Evolutionary conservation across 2,888 invertebrate species (phyloP).

Genomic region (Pseudeuparius sepicola): DNA sequence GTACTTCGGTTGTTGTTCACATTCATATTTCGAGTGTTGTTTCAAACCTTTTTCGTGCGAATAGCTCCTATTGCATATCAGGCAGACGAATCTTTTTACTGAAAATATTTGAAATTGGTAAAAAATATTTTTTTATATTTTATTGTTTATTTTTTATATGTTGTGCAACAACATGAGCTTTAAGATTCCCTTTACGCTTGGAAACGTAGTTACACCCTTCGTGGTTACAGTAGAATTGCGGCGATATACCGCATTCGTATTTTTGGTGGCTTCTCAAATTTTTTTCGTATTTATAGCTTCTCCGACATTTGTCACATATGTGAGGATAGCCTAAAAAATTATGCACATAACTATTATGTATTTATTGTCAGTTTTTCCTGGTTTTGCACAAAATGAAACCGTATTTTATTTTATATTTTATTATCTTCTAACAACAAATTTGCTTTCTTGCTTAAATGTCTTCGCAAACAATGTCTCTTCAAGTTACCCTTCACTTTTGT

Average conservation of each 20-base stretch:
- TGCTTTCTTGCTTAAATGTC: too few species aligned
- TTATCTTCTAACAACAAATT: too few species aligned
- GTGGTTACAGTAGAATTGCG: constrained; percentile 18
- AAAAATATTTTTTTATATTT: too few species aligned
- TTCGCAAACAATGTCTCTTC: too few species aligned
- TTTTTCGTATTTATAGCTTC: constrained; percentile 11
- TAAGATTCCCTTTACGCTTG: constrained; percentile 18
- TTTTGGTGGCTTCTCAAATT: constrained; percentile 18
- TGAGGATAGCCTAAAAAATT: neutral
- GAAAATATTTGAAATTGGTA: too few species aligned
- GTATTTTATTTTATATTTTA: too few species aligned
- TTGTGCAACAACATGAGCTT: constrained; percentile 11
- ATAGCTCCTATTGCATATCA: constrained; percentile 18
- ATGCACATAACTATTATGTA: too few species aligned
- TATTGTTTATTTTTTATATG: too few species aligned
- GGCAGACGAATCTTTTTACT: constrained; percentile 8
- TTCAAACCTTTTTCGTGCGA: constrained; percentile 14
- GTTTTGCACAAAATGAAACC: too few species aligned
- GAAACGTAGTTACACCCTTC: constrained; percentile 16
- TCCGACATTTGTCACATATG: too few species aligned
- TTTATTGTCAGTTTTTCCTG: too few species aligned
- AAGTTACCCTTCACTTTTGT: too few species aligned
- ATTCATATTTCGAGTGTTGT: constrained; percentile 24
- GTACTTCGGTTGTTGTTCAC: constrained; percentile 23
- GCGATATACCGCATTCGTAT: constrained; percentile 24